A percentile compares a stretch with the other conserved stretches of the same genome.
Evolutionary conservation across 2,888 invertebrate genomes (phyloP).

Genomic region (Drosophila stalkeri): DNA sequence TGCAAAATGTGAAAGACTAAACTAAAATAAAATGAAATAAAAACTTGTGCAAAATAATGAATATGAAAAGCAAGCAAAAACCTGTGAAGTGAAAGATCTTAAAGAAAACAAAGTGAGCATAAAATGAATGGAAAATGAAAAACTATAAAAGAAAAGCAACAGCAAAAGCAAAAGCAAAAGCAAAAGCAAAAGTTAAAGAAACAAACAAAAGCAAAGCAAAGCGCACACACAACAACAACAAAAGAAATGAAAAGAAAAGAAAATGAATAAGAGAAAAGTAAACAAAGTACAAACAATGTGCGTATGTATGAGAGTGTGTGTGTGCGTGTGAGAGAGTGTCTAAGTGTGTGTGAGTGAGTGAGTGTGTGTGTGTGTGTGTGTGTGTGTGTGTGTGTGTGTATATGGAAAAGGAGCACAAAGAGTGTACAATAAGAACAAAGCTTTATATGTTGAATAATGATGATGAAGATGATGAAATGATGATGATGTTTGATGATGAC

Average conservation of each 20-base stretch:
- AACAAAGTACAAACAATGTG: conserved; percentile 7
- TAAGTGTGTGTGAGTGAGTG: not conserved
- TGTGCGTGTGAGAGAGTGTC: not conserved
- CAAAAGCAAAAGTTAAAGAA: not conserved
- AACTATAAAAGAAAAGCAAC: not conserved
- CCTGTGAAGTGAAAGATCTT: conserved; percentile 2
- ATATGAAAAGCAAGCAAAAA: not conserved
- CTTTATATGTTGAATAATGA: conserved; percentile 25
- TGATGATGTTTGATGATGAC: conserved; percentile 14
- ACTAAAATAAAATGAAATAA: not conserved
- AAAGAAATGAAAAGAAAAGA: not conserved
- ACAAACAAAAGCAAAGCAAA: not conserved
- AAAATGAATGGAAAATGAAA: not conserved
- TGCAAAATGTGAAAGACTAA: not conserved
- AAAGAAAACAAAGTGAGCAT: not conserved
- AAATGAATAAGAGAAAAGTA: conserved; percentile 3
- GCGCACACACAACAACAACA: not conserved
- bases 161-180: not conserved
- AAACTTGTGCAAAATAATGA: not conserved
- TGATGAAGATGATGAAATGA: not conserved
- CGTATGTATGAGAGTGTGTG: not conserved
- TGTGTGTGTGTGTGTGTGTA: not conserved
- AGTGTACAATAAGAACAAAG: conserved; percentile 39
- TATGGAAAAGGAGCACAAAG: conserved; percentile 39
- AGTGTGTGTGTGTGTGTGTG: not conserved